phyloP scores from a whole-genome alignment of 2,888 invertebrate species.

The Megastigmus dorsalis region DNA sequence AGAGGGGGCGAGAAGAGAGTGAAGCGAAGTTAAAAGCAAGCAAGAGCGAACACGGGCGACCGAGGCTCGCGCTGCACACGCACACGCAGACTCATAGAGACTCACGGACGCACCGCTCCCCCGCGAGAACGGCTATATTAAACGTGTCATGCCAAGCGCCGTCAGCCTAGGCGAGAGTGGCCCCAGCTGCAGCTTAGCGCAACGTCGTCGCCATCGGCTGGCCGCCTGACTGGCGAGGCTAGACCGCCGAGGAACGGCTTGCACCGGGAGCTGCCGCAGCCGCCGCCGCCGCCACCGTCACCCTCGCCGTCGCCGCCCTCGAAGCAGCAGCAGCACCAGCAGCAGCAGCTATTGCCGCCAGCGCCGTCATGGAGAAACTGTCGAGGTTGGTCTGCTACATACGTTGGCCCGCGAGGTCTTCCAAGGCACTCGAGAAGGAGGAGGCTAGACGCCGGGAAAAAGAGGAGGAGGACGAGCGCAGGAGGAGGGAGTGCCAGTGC shows the following conservation, averaged over 20 bases:
- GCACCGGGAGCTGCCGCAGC: background rate
- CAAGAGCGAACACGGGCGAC: no score
- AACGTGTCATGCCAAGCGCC: constrained; percentile 50
- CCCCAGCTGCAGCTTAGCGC: constrained; percentile 7
- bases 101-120: no score
- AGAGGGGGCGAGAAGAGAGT: constrained; percentile 15
- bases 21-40: no score
- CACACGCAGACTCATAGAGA: no score
- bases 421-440: background rate
- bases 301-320: background rate
- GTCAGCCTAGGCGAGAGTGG: constrained; percentile 17
- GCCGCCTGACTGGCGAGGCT: constrained; percentile 32
- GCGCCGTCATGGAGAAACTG: constrained; percentile 64
- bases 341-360: background rate
- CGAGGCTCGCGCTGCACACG: no score
- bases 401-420: background rate
- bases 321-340: no score
- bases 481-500: background rate
- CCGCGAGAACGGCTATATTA: background rate
- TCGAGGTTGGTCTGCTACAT: constrained; percentile 65
- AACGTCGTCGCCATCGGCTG: constrained; percentile 26
- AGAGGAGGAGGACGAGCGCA: constrained; percentile 34
- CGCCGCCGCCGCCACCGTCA: background rate
- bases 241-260: background rate
- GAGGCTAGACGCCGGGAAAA: constrained; percentile 5